Percentiles rank a stretch among this genome's conserved stretches.
These are phyloP conservation scores for Myripristis jacobus DNA, from an alignment of 2,797 vertebrate species.

Conservation along the genomic window DNA sequence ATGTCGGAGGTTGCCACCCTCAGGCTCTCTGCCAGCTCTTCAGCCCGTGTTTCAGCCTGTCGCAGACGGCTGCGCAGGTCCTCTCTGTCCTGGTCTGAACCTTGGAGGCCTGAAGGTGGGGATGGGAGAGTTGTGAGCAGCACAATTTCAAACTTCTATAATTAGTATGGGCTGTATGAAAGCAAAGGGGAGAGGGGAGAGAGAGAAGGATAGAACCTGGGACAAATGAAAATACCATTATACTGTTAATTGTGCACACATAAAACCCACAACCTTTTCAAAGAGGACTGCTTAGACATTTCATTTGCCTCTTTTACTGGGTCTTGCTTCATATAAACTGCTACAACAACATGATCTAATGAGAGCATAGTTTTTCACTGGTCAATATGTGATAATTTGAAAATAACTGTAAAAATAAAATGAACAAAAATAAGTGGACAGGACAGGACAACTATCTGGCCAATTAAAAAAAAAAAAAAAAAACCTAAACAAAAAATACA, in stretches of 20 bases:
- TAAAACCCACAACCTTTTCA: conserved; percentile 24
- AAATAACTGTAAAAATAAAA: background rate
- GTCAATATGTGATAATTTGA: too few relatives aligned
- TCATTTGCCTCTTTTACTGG: conserved; percentile 32
- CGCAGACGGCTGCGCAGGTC: conserved; percentile 86
- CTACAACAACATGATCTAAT: conserved; percentile 4
- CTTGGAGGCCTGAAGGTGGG: conserved; percentile 77
- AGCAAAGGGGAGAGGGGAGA: background rate
- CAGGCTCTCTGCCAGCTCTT: conserved; percentile 89
- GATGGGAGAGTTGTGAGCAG: background rate
- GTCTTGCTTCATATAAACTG: background rate
- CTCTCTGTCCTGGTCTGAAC: conserved; percentile 85
- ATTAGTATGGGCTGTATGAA: background rate
- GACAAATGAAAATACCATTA: conserved; percentile 18
- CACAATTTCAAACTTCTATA: conserved; percentile 3
- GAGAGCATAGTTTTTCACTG: background rate
- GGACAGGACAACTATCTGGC: background rate
- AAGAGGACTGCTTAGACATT: conserved; percentile 16
- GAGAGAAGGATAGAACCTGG: background rate
- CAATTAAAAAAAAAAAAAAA: too few relatives aligned
- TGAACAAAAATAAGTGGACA: background rate
- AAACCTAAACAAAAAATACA: background rate
- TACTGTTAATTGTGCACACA: conserved; percentile 13
- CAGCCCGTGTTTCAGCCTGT: conserved; percentile 87
- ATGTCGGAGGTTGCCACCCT: conserved; percentile 86